Base-by-base conservation (phyloP, 2,888 invertebrate genomes). In the Platerodrilus igneus region DNA sequence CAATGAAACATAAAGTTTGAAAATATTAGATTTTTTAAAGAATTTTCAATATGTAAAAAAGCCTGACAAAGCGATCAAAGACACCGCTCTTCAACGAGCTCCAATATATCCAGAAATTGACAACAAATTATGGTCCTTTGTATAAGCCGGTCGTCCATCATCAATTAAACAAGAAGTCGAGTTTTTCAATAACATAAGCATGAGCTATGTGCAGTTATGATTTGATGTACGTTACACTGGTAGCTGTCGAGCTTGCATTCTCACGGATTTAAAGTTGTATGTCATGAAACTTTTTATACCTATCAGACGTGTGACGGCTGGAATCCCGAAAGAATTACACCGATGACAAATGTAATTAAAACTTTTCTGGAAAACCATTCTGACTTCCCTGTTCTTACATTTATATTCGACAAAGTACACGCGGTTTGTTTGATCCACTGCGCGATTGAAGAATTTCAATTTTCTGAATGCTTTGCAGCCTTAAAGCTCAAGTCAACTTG, bases 71-170 rank as follows among this genome's bases (percentile, higher is more conserved):
- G 22, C 41, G 47, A 48, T 50, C 50, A 52, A 52, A 47, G 26
- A 39, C 32, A 50, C 61, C 63, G 61, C 61, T 36, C 35, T 48
- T 52, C 56, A 35, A 49, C 48, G 52, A 52, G 48, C 51, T 50
- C 52, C 64, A 61, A 64, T 64, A 66, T 65, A 64, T 65, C 64
- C 63, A 64, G 66, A 66, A 66, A 68, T 68, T 62, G 67, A 66
- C 66, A 68, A 68, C 68, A 68, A 68, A 68, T 68, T 68, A 68
- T 67, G 65, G 63, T 61, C 63, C 66, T 68, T 68, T 68, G 67
- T 67, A 57, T 58, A 51, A 50, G 59, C 63, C 64, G 64, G 62
- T 63, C 67, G 62, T 67, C 55, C 61, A 66, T 68, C 67, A 67
- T 67, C 67, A 67, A 67, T 67, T 67, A 67, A 63, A 58, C 56